Evolutionary conservation across 2,113 vertebrate species (phyloP).

Genomic region (Tilapia sparmanii): DNA sequence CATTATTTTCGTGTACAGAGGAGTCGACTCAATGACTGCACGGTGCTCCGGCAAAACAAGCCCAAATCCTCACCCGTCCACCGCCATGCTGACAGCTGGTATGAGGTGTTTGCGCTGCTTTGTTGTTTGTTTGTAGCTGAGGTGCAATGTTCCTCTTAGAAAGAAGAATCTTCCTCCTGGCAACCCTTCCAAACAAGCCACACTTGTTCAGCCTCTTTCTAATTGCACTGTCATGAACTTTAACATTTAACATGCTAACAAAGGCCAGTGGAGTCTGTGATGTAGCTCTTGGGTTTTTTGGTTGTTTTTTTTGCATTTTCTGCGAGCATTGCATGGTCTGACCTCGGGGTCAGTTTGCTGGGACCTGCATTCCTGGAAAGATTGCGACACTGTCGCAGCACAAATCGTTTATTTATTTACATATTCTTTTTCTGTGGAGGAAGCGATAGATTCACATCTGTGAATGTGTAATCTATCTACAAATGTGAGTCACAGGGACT

Average conservation of each 20-base stretch:
- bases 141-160: neutral
- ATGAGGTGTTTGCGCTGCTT: neutral
- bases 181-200: neutral
- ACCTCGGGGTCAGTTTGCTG: neutral
- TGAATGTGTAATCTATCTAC: neutral
- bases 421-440: neutral
- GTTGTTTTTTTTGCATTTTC: fast-evolving
- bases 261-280: neutral
- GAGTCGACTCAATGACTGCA: neutral
- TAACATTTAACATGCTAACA: neutral
- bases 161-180: neutral
- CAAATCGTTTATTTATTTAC: neutral
- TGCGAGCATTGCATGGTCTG: neutral
- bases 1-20: neutral
- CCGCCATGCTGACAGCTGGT: neutral
- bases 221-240: neutral
- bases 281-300: fast-evolving
- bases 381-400: neutral
- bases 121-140: neutral
- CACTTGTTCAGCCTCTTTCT: neutral
- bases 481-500: neutral
- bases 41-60: neutral
- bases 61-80: neutral
- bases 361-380: neutral
- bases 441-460: neutral